Evolutionary conservation across 2,113 vertebrate species (phyloP).

Genomic region (Centrocercus urophasianus): DNA sequence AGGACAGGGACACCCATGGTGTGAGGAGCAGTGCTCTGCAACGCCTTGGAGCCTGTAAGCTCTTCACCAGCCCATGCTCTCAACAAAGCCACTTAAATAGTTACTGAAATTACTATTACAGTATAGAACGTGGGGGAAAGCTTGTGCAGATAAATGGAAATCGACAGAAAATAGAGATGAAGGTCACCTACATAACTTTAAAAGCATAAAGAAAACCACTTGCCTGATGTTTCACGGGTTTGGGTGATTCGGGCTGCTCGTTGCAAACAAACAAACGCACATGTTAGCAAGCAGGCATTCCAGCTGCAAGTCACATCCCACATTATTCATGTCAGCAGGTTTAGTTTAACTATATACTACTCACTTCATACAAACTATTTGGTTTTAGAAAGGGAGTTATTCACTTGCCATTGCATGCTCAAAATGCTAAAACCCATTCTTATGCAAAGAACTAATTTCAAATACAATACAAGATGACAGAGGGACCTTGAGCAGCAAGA

Average conservation of each 20-base stretch:
- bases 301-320: constrained; percentile 52
- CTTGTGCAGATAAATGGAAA: neutral
- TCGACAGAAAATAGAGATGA: neutral
- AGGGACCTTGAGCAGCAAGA: neutral
- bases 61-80: neutral
- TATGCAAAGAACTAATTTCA: neutral
- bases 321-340: neutral
- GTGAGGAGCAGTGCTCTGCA: neutral
- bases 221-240: constrained; percentile 96
- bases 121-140: neutral
- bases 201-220: constrained; percentile 84
- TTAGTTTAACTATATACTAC: neutral
- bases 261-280: constrained; percentile 90
- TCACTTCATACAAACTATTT: neutral
- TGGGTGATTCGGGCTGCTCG: constrained; percentile 94
- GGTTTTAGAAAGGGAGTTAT: neutral
- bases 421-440: neutral
- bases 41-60: neutral
- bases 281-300: constrained; percentile 82
- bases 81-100: neutral
- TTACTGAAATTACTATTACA: neutral
- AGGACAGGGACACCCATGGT: neutral
- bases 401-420: neutral
- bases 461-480: neutral
- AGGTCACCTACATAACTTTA: constrained; percentile 62